Conservation (phyloP, 2,888 invertebrate species). For the Aspidapion aeneum region DNA sequence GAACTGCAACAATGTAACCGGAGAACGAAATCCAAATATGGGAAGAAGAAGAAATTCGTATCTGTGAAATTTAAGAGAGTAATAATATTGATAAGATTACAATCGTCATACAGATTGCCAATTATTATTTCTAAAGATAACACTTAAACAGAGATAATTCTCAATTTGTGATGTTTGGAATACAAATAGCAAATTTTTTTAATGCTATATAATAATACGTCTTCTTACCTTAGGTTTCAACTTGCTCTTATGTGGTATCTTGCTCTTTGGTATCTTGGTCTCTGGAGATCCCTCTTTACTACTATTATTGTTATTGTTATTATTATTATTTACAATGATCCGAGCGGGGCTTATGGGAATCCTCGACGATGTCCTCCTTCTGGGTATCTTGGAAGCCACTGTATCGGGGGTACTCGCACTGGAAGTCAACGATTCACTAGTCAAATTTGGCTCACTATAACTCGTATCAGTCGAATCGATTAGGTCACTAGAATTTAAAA, state of each 20-base stretch:
- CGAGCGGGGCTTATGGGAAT: slow-evolving; percentile 43
- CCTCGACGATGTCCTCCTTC: slow-evolving; percentile 38
- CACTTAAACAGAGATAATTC: too few species aligned
- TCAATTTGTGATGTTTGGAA: too few species aligned
- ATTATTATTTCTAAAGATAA: too few species aligned
- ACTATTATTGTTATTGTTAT: slow-evolving; percentile 40
- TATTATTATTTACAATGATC: slow-evolving; percentile 31
- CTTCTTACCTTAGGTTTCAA: slow-evolving; percentile 45
- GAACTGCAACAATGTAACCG: too few species aligned
- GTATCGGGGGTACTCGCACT: slow-evolving; percentile 70
- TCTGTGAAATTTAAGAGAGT: too few species aligned
- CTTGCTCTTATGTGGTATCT: slow-evolving; percentile 52
- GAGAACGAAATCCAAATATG: too few species aligned
- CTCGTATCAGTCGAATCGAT: slow-evolving; percentile 41
- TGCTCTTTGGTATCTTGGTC: slow-evolving; percentile 53
- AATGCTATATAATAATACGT: too few species aligned
- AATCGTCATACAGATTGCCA: too few species aligned
- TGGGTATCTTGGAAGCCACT: slow-evolving; percentile 59
- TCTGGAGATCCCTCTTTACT: slow-evolving; percentile 37
- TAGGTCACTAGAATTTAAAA: slow-evolving; percentile 35
- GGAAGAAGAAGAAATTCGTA: too few species aligned
- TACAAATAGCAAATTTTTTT: too few species aligned
- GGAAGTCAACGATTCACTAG: slow-evolving; percentile 63
- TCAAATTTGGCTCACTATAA: slow-evolving; percentile 49
- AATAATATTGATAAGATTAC: too few species aligned